Base-by-base conservation (phyloP, 2,888 invertebrate species). In the Watsonalla binaria region DNA sequence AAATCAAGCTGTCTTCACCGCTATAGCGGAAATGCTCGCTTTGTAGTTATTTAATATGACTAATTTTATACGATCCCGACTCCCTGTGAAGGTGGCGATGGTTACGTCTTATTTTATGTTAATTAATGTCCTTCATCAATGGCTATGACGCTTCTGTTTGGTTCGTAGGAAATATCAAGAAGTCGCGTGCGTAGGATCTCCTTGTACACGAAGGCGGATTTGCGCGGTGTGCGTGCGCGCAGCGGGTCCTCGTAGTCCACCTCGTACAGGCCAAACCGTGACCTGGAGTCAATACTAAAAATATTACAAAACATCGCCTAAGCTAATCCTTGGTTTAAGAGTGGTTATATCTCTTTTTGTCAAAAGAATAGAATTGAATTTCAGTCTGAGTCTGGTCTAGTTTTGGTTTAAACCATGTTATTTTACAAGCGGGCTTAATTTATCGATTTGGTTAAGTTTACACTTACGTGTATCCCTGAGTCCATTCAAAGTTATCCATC, bases 401-500 rank as follows among this genome's bases (percentile, higher is more conserved):
- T 24, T 4, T 24, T 24, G 24, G 1, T 24, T 24, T 24, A 24
- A 24, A 24, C 24, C 24, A 24, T 24, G 24, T 24, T n/a, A n/a
- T n/a, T 24, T 24, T 24, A 24, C 4, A 24, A 24, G 24, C 2
- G 24, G 4, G 24, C 24, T 24, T 24, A 24, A 24, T 24, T 24
- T 24, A 2, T 24, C 4, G 4, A 2, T 24, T 24, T 24, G 24
- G 13, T 8, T 49, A 53, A 8, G 5, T 47, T n/a, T 42, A 45
- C 47, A 81, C 91, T 89, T 73, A 92, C 88, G 75, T 78, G 63
- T 92, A 93, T 45, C 93, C 94, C 49, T 76, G 65, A 55, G 80
- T 76, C 93, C 93, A 94, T 72, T 94, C 94, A 63, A 93, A 93
- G 70, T 93, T 93, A 65, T 94, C 94, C 83, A 94, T 84, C 6